These are phyloP conservation scores for Chymomyza fuscimana DNA, from an alignment of 2,888 invertebrate species.

Conservation along the genomic window DNA sequence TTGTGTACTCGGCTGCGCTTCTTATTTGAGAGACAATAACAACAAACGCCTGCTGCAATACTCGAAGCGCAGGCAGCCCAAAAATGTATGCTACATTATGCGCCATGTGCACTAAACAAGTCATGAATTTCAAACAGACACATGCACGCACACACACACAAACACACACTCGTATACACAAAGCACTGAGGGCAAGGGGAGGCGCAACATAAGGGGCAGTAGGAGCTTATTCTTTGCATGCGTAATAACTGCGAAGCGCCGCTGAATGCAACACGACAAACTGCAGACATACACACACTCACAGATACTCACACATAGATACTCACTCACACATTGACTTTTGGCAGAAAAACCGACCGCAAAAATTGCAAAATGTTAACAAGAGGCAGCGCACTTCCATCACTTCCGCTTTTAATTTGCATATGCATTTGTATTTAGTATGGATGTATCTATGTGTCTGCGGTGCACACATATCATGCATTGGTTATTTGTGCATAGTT, in stretches of 20 bases:
- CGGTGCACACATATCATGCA: conserved; percentile 32
- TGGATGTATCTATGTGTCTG: neutral
- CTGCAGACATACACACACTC: conserved; percentile 27
- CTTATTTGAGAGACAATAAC: conserved; percentile 55
- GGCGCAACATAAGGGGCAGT: neutral
- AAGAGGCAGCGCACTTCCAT: conserved; percentile 15
- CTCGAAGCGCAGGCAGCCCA: conserved; percentile 27
- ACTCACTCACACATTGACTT: conserved; percentile 47
- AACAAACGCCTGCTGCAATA: conserved; percentile 39
- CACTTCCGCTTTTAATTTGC: conserved; percentile 64
- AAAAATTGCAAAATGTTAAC: conserved; percentile 42
- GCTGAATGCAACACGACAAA: conserved; percentile 21
- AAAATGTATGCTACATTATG: conserved; percentile 72
- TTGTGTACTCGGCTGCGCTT: conserved; percentile 39
- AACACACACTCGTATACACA: conserved; percentile 1
- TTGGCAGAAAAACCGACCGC: conserved; percentile 47
- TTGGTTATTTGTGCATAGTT: conserved; percentile 19
- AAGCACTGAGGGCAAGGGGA: neutral
- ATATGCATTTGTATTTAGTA: conserved; percentile 29
- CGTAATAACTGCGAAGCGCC: conserved; percentile 54
- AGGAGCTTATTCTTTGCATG: conserved; percentile 57
- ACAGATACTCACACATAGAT: conserved; percentile 11
- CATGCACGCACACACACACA: conserved; percentile 11
- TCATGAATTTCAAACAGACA: conserved; percentile 70
- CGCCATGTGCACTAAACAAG: conserved; percentile 72